Conservation (phyloP, 1,140 invertebrate species). For the Triops cancriformis region DNA sequence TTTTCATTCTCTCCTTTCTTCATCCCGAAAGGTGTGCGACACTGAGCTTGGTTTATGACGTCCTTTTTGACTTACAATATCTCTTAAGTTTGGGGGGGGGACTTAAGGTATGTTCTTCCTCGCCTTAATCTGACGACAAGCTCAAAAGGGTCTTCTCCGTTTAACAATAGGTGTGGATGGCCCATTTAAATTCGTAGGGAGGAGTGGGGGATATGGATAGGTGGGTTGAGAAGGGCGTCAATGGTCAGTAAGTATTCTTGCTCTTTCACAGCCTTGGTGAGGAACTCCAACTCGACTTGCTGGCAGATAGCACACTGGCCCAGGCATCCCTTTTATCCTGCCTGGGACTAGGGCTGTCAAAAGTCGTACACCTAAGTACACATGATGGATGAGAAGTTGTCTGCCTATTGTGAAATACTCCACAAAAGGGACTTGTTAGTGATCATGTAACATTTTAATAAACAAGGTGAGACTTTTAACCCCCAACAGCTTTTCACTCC, state of each 20-base stretch:
- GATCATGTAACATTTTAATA: background rate
- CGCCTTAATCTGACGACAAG: background rate
- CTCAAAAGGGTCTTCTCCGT: background rate
- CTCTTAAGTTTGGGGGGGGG: background rate
- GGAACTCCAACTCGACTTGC: background rate
- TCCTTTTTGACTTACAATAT: conserved; percentile 6
- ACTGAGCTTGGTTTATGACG: conserved; percentile 6
- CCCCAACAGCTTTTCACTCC: background rate
- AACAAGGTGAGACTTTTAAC: conserved; percentile 6
- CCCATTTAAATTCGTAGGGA: background rate
- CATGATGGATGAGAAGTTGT: background rate
- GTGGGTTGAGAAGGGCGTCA: background rate
- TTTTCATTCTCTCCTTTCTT: background rate
- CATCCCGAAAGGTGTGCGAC: background rate
- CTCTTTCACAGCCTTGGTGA: background rate
- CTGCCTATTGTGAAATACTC: background rate
- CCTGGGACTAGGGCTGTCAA: background rate
- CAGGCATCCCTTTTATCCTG: background rate
- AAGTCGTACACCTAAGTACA: conserved; percentile 7
- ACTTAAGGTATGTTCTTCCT: background rate
- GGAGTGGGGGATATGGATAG: no score
- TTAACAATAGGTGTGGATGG: conserved; percentile 10
- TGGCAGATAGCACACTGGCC: background rate
- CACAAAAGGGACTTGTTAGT: background rate
- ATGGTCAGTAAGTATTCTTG: background rate